Percentiles rank a stretch among this genome's conserved stretches.
phyloP scores from a whole-genome alignment of 2,113 vertebrate species.

The Oreochromis spilurus region DNA sequence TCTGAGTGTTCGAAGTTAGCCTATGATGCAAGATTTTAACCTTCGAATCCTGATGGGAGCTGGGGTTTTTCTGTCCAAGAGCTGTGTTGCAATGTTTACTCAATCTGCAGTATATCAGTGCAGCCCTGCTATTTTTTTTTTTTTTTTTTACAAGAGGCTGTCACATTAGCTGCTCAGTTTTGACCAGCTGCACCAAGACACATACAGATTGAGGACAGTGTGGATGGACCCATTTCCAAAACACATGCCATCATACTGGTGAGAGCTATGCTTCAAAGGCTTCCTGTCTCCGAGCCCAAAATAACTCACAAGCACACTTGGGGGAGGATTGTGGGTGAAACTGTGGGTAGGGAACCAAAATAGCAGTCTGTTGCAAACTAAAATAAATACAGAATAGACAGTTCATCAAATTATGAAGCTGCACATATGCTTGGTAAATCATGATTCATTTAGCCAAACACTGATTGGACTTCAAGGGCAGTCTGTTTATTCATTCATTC shows the following conservation, averaged over 20 bases:
- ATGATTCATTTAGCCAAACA: background rate
- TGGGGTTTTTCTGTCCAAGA: background rate
- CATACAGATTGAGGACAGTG: background rate
- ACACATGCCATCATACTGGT: slow-evolving; percentile 27
- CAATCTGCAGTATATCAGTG: background rate
- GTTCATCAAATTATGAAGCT: background rate
- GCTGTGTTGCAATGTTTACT: background rate
- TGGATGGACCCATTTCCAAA: slow-evolving; percentile 15
- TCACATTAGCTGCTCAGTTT: background rate
- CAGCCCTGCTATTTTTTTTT: background rate
- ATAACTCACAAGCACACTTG: slow-evolving; percentile 44
- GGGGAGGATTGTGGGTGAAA: slow-evolving; percentile 10
- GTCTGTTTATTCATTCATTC: background rate
- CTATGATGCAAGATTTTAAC: background rate
- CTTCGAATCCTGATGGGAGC: background rate
- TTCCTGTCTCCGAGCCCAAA: slow-evolving; percentile 38
- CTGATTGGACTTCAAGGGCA: background rate
- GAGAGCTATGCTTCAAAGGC: slow-evolving; percentile 44
- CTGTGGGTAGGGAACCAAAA: background rate
- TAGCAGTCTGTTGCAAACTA: background rate
- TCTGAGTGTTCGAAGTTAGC: background rate
- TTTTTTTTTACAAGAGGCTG: background rate
- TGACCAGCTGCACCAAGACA: background rate
- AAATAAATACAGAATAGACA: background rate
- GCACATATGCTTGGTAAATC: background rate